These are phyloP conservation scores for Atlantisia rogersi DNA, from an alignment of 2,113 vertebrate species.

Conservation along the genomic window DNA sequence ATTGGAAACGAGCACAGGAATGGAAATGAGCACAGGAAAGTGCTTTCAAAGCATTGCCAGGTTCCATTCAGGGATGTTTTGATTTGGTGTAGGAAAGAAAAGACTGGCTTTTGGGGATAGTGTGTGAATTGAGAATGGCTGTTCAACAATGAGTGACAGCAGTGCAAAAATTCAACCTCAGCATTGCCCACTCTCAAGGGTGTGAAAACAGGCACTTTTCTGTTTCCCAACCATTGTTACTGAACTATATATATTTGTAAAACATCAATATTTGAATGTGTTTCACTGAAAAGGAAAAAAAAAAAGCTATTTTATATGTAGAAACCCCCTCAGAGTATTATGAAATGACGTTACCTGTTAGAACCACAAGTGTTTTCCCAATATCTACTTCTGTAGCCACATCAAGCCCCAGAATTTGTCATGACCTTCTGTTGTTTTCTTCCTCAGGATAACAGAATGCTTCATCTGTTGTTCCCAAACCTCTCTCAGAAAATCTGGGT, in stretches of 20 bases:
- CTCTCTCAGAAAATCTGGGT: neutral
- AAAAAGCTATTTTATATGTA: neutral
- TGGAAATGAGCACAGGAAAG: neutral
- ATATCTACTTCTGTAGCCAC: neutral
- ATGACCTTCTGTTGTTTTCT: neutral
- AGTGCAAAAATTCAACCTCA: neutral
- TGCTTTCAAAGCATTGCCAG: neutral
- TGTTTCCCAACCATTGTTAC: neutral
- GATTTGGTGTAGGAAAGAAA: neutral
- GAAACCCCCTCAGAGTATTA: rapidly evolving
- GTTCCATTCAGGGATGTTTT: neutral
- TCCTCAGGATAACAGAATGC: neutral
- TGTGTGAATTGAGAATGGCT: rapidly evolving
- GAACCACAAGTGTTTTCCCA: neutral
- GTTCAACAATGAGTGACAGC: neutral
- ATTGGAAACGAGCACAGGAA: neutral
- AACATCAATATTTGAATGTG: neutral
- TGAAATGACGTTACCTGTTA: neutral
- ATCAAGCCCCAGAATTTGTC: neutral
- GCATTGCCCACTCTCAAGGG: rapidly evolving
- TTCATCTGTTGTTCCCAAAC: neutral
- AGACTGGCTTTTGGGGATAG: neutral
- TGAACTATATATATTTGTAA: neutral
- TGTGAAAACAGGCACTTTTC: neutral
- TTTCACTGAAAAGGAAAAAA: neutral